Evolutionary conservation across 2,113 vertebrate species (phyloP).

Genomic region (Triplophysa dalaica): DNA sequence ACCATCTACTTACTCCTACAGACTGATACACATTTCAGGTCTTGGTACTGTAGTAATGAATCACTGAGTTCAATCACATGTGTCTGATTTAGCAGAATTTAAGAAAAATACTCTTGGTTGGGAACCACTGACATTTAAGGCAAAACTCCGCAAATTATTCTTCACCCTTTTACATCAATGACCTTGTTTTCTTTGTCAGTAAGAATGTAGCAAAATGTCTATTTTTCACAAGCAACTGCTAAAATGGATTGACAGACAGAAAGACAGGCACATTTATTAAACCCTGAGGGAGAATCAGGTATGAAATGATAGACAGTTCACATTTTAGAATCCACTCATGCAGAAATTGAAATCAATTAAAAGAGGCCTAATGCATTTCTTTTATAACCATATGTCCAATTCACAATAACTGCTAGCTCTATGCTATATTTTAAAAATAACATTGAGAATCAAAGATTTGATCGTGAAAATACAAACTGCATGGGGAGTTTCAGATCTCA

Average conservation of each 20-base stretch:
- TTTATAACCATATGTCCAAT: constrained; percentile 29
- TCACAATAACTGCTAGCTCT: constrained; percentile 12
- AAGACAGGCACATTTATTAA: constrained; percentile 20
- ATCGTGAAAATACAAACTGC: background rate
- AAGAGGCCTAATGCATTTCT: background rate
- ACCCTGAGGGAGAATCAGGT: background rate
- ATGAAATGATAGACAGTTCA: constrained; percentile 16
- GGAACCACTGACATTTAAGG: too few species aligned
- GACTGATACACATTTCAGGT: too few species aligned
- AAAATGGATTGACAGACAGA: constrained; percentile 5
- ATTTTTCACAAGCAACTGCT: background rate
- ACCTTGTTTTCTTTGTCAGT: constrained; percentile 2
- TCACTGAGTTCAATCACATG: too few species aligned
- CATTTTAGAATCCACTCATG: constrained; percentile 19
- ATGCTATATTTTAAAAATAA: constrained; percentile 16
- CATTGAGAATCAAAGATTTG: constrained; percentile 13
- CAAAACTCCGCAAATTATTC: too few species aligned
- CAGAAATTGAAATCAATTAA: constrained; percentile 36
- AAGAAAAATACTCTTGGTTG: too few species aligned
- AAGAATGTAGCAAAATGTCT: background rate
- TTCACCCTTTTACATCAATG: background rate
- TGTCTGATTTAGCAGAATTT: too few species aligned
- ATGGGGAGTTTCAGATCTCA: constrained; percentile 12
- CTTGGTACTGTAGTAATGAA: too few species aligned
- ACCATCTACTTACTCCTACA: too few species aligned